phyloP scores from a whole-genome alignment of 2,113 vertebrate genomes.

The Pyrgilauda ruficollis region DNA sequence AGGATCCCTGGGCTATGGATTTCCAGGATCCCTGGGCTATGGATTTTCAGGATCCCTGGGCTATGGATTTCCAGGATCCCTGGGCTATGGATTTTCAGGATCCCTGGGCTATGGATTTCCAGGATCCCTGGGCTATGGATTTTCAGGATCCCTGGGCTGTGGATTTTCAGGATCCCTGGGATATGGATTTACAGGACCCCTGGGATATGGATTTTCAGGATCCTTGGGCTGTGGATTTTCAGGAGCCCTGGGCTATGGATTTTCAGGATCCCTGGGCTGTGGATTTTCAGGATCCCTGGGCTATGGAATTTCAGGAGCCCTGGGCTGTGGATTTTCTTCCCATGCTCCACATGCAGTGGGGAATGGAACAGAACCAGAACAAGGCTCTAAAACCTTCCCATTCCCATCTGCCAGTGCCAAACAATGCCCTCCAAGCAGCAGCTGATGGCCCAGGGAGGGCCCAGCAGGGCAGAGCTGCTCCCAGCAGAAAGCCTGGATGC shows the following conservation, averaged over 20 bases:
- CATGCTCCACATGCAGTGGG: accelerated
- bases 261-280: not conserved
- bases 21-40: not conserved
- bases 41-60: not conserved
- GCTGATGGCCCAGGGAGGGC: not conserved
- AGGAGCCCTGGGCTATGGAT: not conserved
- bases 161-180: not conserved
- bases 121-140: not conserved
- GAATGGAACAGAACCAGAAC: not conserved
- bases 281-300: not conserved
- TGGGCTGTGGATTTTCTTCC: not conserved
- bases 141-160: not conserved
- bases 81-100: not conserved
- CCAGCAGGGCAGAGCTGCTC: not conserved
- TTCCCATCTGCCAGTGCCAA: not conserved
- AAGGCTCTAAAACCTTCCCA: not conserved
- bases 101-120: not conserved
- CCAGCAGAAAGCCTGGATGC: not conserved
- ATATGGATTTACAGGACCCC: not conserved
- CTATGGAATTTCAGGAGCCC: not conserved
- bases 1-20: not conserved
- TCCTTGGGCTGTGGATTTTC: not conserved
- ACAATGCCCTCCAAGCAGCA: not conserved
- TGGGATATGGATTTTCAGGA: not conserved
- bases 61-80: not conserved